Conservation (phyloP, 2,888 invertebrate genomes). For the Latrodectus elegans region DNA sequence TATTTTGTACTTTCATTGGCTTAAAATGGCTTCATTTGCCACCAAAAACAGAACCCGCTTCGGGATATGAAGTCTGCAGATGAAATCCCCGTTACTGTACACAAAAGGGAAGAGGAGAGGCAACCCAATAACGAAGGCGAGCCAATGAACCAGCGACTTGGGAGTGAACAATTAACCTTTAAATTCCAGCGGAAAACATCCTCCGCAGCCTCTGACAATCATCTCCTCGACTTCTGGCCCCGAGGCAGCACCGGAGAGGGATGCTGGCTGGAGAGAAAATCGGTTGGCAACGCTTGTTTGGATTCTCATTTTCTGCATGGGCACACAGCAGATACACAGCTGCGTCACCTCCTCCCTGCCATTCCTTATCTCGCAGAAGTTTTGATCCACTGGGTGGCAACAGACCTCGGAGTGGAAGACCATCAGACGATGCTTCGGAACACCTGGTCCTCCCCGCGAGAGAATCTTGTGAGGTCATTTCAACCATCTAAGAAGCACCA, state of each 20-base stretch:
- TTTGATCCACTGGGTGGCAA: conserved; percentile 52
- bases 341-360: conserved; percentile 43
- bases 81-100: too few species aligned
- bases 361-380: conserved; percentile 8
- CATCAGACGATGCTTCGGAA: conserved; percentile 22
- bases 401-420: conserved; percentile 34
- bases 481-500: background rate
- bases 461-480: conserved; percentile 2
- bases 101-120: background rate
- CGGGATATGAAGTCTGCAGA: too few species aligned
- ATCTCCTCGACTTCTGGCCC: conserved; percentile 39
- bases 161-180: conserved; percentile 69
- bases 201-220: conserved; percentile 50
- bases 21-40: too few species aligned
- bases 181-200: conserved; percentile 44
- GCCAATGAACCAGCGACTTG: conserved; percentile 57
- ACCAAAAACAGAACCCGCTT: too few species aligned
- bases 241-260: background rate
- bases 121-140: conserved; percentile 54
- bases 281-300: conserved; percentile 66
- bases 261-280: conserved; percentile 21
- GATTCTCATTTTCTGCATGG: conserved; percentile 64
- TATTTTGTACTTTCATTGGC: too few species aligned
- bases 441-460: conserved; percentile 48
- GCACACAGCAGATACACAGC: conserved; percentile 57